Conservation (phyloP, 2,113 vertebrate species). For the Phylloscopus trochilus region DNA sequence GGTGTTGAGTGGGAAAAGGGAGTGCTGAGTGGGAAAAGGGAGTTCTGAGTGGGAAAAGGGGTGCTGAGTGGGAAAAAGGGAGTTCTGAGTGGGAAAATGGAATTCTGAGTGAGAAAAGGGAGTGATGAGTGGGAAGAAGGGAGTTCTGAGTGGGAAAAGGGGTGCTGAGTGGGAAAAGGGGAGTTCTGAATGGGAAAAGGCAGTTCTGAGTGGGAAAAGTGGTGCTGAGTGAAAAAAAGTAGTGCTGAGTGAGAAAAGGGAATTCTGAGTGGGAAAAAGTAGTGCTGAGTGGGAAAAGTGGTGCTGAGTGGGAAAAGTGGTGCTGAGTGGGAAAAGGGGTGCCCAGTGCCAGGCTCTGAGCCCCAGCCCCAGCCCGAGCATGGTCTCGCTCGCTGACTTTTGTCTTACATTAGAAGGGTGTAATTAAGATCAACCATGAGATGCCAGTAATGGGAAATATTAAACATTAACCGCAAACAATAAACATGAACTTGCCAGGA, state of each 20-base stretch:
- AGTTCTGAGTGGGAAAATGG: neutral
- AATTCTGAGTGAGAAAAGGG: neutral
- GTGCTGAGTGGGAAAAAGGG: neutral
- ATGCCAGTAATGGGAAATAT: slow-evolving; percentile 57
- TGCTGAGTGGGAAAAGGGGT: neutral
- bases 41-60: neutral
- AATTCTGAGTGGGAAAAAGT: neutral
- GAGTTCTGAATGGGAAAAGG: neutral
- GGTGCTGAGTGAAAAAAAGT: too few species aligned
- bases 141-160: neutral
- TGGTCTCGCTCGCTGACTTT: neutral
- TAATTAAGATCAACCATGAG: slow-evolving; percentile 51
- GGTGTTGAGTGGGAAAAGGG: neutral
- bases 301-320: neutral
- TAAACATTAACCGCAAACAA: slow-evolving; percentile 63
- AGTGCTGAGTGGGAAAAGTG: neutral
- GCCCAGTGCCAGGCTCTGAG: neutral
- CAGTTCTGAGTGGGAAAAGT: neutral
- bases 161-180: neutral
- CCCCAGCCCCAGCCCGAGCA: neutral
- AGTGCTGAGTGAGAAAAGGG: too few species aligned
- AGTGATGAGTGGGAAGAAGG: neutral
- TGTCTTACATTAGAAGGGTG: slow-evolving; percentile 31
- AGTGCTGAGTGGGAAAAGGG: neutral
- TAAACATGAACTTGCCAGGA: slow-evolving; percentile 44